Base-by-base conservation (phyloP, 2,888 invertebrate genomes). In the Chromoteleia sp. region DNA sequence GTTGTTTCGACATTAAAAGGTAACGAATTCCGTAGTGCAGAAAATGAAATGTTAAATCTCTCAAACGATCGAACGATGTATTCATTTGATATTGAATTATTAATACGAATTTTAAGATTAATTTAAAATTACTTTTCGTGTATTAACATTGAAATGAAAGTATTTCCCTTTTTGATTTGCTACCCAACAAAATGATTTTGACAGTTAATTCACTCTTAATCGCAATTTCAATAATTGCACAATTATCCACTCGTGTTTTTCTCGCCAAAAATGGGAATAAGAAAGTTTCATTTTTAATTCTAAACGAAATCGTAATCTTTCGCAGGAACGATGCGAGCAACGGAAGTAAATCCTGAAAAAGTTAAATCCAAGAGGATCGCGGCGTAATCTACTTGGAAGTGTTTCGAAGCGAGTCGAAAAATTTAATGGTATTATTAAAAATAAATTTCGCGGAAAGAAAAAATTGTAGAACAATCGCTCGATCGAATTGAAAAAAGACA, bases 331-430 rank as follows among this genome's bases (percentile, higher is more conserved):
- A 43, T 41, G 3, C 15, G 14, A 36, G 14, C 21, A 4, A 21
- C n/a, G 17, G 29, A 56, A 33, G 7, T 8, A 17, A 17, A 33
- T 56, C 17, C 30, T 17, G 19, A 7, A 33, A 56, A 56, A 56
- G 17, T 56, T 56, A 56, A 56, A 33, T 56, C 54, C 21, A 14
- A 0, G 10, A 17, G 33, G 30, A 56, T 56, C 54, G 17, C 7
- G 15, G 10, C 21, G 14, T 52, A 52, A 52, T 52, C 30, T 30
- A 52, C 15, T 30, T 10, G 15, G 30, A 29, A 52, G 52, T 30
- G 52, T 30, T 14, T 52, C 19, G 30, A n/a, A 30, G 21, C 19
- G n/a, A 30, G 30, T 15, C 29, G 15, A 52, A 52, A 52, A 52
- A 14, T 19, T 15, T 15, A 2, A 30, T 52, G 52, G 30, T 8